These are phyloP conservation scores for Ectobius pallidus DNA, from an alignment of 2,888 invertebrate species.

Conservation along the genomic window DNA sequence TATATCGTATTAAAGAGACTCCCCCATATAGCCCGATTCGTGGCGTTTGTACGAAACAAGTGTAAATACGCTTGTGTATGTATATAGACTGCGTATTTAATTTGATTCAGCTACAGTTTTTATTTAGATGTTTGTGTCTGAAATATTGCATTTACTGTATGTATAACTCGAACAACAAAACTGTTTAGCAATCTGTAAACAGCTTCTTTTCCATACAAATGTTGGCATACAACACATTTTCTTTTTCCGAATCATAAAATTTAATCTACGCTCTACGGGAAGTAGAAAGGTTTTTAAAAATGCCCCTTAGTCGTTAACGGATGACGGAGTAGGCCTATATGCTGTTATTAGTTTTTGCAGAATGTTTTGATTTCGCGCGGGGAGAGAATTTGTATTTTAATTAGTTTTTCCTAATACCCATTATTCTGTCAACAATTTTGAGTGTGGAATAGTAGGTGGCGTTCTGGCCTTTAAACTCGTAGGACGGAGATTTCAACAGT, in stretches of 20 bases:
- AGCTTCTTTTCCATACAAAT: not conserved
- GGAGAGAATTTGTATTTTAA: too few species aligned
- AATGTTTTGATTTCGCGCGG: too few species aligned
- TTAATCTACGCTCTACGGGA: not conserved
- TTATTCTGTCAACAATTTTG: too few species aligned
- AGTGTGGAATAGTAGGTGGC: too few species aligned
- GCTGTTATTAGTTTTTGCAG: too few species aligned
- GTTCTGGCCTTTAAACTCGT: too few species aligned
- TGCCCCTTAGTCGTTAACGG: too few species aligned
- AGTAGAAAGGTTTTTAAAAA: too few species aligned
- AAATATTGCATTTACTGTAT: not conserved
- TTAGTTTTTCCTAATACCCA: too few species aligned
- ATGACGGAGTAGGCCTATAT: too few species aligned
- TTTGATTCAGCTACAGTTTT: constrained; percentile 9
- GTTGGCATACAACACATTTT: too few species aligned
- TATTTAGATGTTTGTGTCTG: not conserved
- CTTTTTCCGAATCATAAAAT: not conserved
- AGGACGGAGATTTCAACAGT: too few species aligned
- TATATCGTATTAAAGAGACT: constrained; percentile 2
- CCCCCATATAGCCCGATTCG: not conserved
- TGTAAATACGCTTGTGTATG: not conserved
- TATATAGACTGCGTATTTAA: constrained; percentile 10
- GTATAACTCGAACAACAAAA: not conserved
- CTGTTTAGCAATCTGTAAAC: not conserved
- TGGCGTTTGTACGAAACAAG: constrained; percentile 4